Evolutionary conservation across 2,888 invertebrate genomes (phyloP), one percentile per base, ranked within the genome.

Genomic region (Trachelus tabidus): DNA sequence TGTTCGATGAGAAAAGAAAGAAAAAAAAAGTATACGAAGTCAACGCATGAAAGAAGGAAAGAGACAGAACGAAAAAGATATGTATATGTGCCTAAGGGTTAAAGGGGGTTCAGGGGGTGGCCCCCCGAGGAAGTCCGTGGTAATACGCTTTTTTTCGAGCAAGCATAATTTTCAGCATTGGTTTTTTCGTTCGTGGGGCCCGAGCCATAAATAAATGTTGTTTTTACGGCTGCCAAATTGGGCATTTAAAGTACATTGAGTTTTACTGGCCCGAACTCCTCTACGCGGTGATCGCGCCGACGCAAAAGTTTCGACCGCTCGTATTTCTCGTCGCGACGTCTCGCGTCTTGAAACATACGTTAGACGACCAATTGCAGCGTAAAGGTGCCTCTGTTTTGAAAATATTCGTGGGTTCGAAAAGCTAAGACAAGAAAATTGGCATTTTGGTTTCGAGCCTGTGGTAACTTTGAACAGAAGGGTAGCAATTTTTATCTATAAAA

Each of bases 221-320:
- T 89, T 91, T 90, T 91, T 91, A 91, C 90, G 88, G 88, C 90
- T 89, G 89, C 89, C 88, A 91, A 91, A 91, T 91, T 91, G 91
- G 90, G 88, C 90, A 86, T 90, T 90, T 91, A 90, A 90, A 88
- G 88, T 86, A 87, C 87, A 87, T 88, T 82, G 79, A 40, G 68
- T 86, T 89, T 89, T 89, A 86, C 86, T 83, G 86, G 82, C 83
- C 80, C 71, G 79, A 75, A 56, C 56, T 56, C 23, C 56, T 56
- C 56, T 23, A 56, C 56, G 56, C 56, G 56, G 56, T 15, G 56
- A 56, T 56, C 56, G 56, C 23, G 23, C 56, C 31, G 33, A 31
- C 71, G 71, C 34, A 23, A 71, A 31, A 71, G 71, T 71, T 71
- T 34, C 34, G 71, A 23, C 56, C 56, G 56, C 56, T 56, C 56